Evolutionary conservation across 2,888 invertebrate genomes (phyloP).

Genomic region (Sialis fuliginosa): DNA sequence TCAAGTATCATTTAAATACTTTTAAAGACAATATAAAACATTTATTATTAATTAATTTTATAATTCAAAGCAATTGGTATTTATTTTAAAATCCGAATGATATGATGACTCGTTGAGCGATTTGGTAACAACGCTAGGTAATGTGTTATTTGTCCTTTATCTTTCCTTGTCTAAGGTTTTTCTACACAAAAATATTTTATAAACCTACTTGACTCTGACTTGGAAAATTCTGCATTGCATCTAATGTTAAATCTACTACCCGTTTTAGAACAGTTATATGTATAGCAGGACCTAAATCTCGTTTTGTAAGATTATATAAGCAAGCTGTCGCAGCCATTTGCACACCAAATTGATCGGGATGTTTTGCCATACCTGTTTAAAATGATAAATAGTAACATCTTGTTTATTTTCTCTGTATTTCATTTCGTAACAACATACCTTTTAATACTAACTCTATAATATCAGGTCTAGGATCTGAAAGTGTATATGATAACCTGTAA

Average conservation of each 20-base stretch:
- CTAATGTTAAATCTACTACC: constrained; percentile 43
- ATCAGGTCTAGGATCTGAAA: constrained; percentile 36
- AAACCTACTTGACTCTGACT: constrained; percentile 35
- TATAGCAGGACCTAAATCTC: constrained; percentile 40
- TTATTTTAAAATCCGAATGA: no score
- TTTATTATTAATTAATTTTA: no score
- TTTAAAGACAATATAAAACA: no score
- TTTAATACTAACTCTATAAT: constrained; percentile 39
- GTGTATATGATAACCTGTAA: constrained; percentile 18
- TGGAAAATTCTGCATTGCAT: constrained; percentile 49
- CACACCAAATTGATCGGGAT: constrained; percentile 38
- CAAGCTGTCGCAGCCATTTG: constrained; percentile 63
- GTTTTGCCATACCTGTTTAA: constrained; percentile 23
- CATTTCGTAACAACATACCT: constrained; percentile 17
- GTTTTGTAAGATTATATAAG: constrained; percentile 51
- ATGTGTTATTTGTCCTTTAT: no score
- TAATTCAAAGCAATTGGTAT: no score
- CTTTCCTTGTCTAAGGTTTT: no score
- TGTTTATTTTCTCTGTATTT: constrained; percentile 9
- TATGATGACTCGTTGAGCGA: no score
- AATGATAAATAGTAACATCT: background rate
- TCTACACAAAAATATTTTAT: no score
- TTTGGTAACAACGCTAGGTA: no score
- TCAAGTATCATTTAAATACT: no score
- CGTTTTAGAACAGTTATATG: constrained; percentile 41